phyloP scores from a whole-genome alignment of 2,113 vertebrate species.

The Galemys pyrenaicus region DNA sequence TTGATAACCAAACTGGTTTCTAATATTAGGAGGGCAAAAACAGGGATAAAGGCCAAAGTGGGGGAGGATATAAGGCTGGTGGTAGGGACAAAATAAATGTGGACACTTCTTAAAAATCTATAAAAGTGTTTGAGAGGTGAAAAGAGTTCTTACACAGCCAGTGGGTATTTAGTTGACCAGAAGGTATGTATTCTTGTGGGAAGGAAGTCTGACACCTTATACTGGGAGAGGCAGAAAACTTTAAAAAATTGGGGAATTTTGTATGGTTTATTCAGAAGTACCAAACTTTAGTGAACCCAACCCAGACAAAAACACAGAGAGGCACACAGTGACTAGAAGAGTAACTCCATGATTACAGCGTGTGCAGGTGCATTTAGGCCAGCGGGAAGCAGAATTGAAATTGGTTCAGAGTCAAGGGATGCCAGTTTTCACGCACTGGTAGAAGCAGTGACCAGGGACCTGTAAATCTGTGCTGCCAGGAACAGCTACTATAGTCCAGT shows the following conservation, averaged over 20 bases:
- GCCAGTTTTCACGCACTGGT: slow-evolving; percentile 85
- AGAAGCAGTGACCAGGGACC: slow-evolving; percentile 90
- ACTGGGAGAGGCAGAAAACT: slow-evolving; percentile 97
- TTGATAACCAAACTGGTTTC: too few relatives aligned
- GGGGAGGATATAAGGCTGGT: too few relatives aligned
- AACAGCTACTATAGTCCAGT: slow-evolving; percentile 84
- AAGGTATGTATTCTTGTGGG: slow-evolving; percentile 98
- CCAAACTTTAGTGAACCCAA: slow-evolving; percentile 99
- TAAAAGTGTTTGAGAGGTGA: too few relatives aligned
- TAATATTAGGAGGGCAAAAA: too few relatives aligned
- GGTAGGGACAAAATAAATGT: too few relatives aligned
- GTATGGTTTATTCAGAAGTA: slow-evolving; percentile 99
- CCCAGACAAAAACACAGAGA: slow-evolving; percentile 90
- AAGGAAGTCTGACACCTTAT: slow-evolving; percentile 97
- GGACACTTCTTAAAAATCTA: too few relatives aligned
- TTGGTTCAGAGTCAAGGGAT: slow-evolving; percentile 84
- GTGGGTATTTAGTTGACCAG: too few relatives aligned
- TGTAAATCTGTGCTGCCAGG: slow-evolving; percentile 80
- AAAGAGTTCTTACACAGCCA: too few relatives aligned
- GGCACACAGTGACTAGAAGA: slow-evolving; percentile 93
- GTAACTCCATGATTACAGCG: slow-evolving; percentile 90
- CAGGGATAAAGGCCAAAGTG: too few relatives aligned
- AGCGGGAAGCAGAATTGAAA: slow-evolving; percentile 92
- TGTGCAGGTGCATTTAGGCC: slow-evolving; percentile 92
- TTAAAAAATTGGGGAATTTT: slow-evolving; percentile 99